phyloP scores from a whole-genome alignment of 2,797 vertebrate species.

The Fratercula arctica region DNA sequence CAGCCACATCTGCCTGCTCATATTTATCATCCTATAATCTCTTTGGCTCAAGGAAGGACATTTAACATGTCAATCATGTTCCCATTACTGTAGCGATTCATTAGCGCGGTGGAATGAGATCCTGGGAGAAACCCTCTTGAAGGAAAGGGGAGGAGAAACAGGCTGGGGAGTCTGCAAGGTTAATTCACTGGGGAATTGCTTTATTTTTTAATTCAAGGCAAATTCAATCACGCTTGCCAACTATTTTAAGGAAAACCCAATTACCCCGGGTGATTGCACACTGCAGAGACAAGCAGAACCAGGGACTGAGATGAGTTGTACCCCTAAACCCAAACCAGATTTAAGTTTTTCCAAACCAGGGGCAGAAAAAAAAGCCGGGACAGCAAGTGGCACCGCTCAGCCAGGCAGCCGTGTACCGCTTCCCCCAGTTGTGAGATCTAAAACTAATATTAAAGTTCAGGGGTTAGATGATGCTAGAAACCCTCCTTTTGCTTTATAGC shows the following conservation, averaged over 20 bases:
- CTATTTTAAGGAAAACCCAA: neutral
- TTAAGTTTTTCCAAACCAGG: neutral
- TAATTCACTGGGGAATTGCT: neutral
- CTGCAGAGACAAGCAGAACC: neutral
- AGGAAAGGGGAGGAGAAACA: neutral
- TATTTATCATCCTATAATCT: neutral
- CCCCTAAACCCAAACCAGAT: neutral
- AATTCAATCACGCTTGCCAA: neutral
- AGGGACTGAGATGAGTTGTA: neutral
- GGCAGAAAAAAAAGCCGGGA: neutral
- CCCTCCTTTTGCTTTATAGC: neutral
- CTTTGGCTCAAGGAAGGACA: neutral
- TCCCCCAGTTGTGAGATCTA: rapidly evolving
- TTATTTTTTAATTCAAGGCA: neutral
- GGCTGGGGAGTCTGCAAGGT: neutral
- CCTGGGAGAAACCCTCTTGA: neutral
- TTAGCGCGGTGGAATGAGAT: neutral
- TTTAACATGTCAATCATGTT: conserved; percentile 21
- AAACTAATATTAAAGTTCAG: neutral
- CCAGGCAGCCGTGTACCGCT: rapidly evolving
- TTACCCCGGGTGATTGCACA: neutral
- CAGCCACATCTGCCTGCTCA: neutral
- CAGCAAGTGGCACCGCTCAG: neutral
- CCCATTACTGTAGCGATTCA: neutral
- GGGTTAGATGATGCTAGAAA: neutral